Conservation (phyloP, 2,113 vertebrate species). For the Rana temporaria region DNA sequence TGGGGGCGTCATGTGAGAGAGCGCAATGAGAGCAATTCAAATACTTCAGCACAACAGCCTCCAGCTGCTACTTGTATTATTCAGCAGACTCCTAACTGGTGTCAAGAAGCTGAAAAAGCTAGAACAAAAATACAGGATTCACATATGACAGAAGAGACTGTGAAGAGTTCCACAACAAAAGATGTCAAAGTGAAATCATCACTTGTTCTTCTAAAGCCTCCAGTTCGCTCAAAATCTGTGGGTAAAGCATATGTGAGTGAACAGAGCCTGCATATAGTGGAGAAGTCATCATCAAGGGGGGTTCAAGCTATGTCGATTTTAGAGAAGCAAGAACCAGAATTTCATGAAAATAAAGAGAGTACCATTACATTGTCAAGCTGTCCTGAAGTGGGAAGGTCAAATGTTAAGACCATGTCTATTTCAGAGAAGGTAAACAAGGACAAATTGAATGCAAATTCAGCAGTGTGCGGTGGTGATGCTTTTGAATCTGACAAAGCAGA, state of each 20-base stretch:
- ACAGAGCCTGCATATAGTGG: slow-evolving; percentile 46
- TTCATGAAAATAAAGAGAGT: slow-evolving; percentile 4
- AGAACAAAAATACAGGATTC: background rate
- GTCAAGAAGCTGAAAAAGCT: slow-evolving; percentile 11
- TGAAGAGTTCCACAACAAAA: slow-evolving; percentile 4
- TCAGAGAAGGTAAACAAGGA: background rate
- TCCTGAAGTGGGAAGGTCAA: slow-evolving; percentile 18
- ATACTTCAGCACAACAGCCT: background rate
- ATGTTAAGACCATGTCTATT: background rate
- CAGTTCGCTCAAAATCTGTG: slow-evolving; percentile 15
- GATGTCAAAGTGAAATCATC: slow-evolving; percentile 36
- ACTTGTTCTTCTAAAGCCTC: slow-evolving; percentile 40
- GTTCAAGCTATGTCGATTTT: slow-evolving; percentile 52
- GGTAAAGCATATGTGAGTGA: slow-evolving; percentile 3
- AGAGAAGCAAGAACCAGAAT: slow-evolving; percentile 23
- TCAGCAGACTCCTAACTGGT: background rate
- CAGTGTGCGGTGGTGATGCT: background rate
- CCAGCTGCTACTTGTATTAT: slow-evolving; percentile 27
- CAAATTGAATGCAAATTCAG: background rate
- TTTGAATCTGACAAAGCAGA: slow-evolving; percentile 2
- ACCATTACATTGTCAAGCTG: slow-evolving; percentile 6
- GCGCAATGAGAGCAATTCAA: background rate
- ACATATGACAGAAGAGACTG: background rate
- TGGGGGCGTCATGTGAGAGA: slow-evolving; percentile 16
- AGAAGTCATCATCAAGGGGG: slow-evolving; percentile 46